A percentile compares a stretch with the other conserved stretches of the same genome.
phyloP scores from a whole-genome alignment of 2,113 vertebrate species.

The Pluvialis apricaria region DNA sequence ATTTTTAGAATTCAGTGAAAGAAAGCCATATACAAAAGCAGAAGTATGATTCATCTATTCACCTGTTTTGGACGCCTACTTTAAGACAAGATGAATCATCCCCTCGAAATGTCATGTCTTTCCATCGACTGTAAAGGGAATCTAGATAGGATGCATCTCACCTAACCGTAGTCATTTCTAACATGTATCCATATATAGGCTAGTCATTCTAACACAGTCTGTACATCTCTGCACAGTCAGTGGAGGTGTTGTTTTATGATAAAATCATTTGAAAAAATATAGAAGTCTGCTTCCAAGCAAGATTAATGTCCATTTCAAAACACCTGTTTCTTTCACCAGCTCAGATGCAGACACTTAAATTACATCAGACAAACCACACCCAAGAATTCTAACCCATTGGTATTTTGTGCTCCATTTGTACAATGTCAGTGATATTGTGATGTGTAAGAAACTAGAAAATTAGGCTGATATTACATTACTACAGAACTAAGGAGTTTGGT shows the following conservation, averaged over 20 bases:
- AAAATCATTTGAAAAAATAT: not conserved
- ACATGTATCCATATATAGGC: not conserved
- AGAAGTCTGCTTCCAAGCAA: not conserved
- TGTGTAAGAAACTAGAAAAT: not conserved
- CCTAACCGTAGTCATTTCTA: not conserved
- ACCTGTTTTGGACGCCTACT: not conserved
- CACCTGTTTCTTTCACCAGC: not conserved
- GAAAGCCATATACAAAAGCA: not conserved
- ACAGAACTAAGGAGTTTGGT: not conserved
- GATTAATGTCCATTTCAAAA: not conserved
- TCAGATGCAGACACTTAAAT: not conserved
- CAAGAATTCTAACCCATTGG: not conserved
- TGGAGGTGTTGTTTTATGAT: not conserved
- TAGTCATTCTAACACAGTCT: not conserved
- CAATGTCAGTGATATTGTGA: fast-evolving
- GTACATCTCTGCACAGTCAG: not conserved
- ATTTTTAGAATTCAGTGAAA: not conserved
- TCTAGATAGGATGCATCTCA: not conserved
- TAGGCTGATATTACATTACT: not conserved
- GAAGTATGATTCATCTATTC: not conserved
- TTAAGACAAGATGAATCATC: not conserved
- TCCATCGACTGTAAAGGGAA: not conserved
- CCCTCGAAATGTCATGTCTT: not conserved
- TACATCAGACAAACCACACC: not conserved
- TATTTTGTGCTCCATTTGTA: not conserved